phyloP scores from a whole-genome alignment of 2,113 vertebrate genomes.

The Ibidorhyncha struthersii region DNA sequence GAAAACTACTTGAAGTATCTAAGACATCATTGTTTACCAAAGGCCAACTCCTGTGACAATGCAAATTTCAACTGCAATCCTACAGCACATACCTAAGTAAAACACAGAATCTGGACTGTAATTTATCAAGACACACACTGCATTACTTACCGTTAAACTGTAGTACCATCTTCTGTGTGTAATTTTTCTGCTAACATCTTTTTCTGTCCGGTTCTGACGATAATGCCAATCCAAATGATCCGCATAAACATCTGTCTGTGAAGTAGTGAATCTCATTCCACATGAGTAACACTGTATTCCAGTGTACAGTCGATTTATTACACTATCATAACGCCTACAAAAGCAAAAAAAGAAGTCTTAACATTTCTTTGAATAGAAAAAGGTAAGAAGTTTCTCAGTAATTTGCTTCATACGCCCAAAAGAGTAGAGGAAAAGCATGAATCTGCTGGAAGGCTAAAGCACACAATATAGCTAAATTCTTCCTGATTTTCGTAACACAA shows the following conservation, averaged over 20 bases:
- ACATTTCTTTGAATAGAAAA: background rate
- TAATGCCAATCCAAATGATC: constrained; percentile 99
- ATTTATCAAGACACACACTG: no score
- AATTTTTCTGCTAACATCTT: constrained; percentile 93
- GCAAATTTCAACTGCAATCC: background rate
- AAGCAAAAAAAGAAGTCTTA: background rate
- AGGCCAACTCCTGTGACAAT: background rate
- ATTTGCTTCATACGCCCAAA: background rate
- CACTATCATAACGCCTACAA: constrained; percentile 88
- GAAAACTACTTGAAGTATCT: background rate
- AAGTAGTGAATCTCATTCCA: constrained; percentile 94
- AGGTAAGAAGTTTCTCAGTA: background rate
- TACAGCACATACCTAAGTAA: background rate
- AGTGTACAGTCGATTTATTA: constrained; percentile 93
- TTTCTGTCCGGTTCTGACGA: constrained; percentile 94
- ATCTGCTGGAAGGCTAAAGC: background rate
- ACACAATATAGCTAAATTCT: background rate
- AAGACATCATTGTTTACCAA: background rate
- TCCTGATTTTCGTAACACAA: background rate
- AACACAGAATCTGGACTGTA: background rate
- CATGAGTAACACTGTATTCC: constrained; percentile 98
- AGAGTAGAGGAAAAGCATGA: background rate
- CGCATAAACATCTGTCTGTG: constrained; percentile 95
- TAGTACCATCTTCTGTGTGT: constrained; percentile 98
- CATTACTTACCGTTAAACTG: constrained; percentile 85